These are phyloP conservation scores for Acanthochromis polyacanthus DNA, from an alignment of 2,113 vertebrate species.

Conservation along the genomic window DNA sequence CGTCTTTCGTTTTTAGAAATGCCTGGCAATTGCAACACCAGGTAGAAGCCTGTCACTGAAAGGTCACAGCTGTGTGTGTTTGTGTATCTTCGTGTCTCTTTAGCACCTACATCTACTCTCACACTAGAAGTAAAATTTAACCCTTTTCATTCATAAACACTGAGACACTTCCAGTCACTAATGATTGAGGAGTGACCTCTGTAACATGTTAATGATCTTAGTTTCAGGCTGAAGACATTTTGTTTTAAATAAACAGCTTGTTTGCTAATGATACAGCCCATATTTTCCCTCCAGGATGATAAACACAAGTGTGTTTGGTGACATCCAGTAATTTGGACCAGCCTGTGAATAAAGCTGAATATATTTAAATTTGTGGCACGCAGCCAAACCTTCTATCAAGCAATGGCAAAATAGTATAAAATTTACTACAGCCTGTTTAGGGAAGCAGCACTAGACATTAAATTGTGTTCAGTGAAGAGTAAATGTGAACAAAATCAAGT, in stretches of 20 bases:
- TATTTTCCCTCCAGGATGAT: not conserved
- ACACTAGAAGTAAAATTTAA: conserved; percentile 1
- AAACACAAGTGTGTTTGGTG: conserved; percentile 9
- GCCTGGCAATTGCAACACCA: conserved; percentile 32
- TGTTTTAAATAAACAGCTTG: conserved; percentile 16
- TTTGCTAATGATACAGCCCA: conserved; percentile 15
- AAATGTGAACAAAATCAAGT: too few relatives aligned
- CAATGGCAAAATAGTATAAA: not conserved
- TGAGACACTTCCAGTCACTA: conserved; percentile 4
- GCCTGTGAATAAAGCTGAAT: not conserved
- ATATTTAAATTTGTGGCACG: not conserved
- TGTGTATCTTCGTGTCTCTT: not conserved
- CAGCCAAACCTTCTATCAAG: not conserved
- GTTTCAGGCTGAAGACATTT: not conserved
- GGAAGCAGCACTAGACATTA: too few relatives aligned
- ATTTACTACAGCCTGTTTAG: too few relatives aligned
- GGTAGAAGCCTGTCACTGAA: conserved; percentile 9
- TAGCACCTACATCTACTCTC: not conserved
- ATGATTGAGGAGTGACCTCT: not conserved
- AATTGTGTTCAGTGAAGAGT: too few relatives aligned
- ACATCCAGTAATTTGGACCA: not conserved
- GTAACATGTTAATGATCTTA: not conserved
- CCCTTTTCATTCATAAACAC: not conserved
- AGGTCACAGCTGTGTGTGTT: not conserved
- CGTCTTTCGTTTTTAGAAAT: not conserved